Base-by-base conservation (phyloP, 2,888 invertebrate genomes). In the Monopis laevigella region DNA sequence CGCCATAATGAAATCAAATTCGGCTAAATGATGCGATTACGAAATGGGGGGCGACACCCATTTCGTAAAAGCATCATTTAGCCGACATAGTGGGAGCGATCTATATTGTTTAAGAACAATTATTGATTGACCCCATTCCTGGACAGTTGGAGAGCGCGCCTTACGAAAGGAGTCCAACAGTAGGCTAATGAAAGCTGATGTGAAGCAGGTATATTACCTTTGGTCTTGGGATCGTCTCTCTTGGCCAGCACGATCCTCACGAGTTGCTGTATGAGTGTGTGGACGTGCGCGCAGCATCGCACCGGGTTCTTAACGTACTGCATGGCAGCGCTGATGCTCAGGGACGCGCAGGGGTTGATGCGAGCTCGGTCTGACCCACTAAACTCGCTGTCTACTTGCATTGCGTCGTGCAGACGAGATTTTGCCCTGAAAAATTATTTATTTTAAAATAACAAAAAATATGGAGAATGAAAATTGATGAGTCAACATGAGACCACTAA, bases 251-350 rank as follows among this genome's bases (percentile, higher is more conserved):
- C 94, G 43, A 96, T 88, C 49, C 88, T 87, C 73, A 96, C 87
- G 24, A 98, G 82, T 44, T 90, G 89, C 53, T 92, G 89, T 48
- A 98, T 95, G 43, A 97, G 85, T 41, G 84, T 82, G 58, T 96
- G 92, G 24, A 99, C 94, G 58, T 93, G 90, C 51, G 91, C 88
- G 65, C 98, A 99, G 71, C 96, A 96, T 53, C 88, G 87, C 29
- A 91, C 91, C 0, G 99, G 99, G 81, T 98, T 98, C 73, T 94
- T 93, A 1, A 99, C 96, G 69, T 94, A 96, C 58, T 94, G 91
- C 75, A 98, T 82, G 1, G 98, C 98, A 52, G 93, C 89, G 47
- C 87, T 84, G 50, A 99, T 93, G 53, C 98, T 96, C 40, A 90
- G 86, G n/a, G 96, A 93, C 46, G 88, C 86, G 53, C 95, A 93